Base-by-base conservation (phyloP, 2,888 invertebrate species). In the Pedicia rivosa region DNA sequence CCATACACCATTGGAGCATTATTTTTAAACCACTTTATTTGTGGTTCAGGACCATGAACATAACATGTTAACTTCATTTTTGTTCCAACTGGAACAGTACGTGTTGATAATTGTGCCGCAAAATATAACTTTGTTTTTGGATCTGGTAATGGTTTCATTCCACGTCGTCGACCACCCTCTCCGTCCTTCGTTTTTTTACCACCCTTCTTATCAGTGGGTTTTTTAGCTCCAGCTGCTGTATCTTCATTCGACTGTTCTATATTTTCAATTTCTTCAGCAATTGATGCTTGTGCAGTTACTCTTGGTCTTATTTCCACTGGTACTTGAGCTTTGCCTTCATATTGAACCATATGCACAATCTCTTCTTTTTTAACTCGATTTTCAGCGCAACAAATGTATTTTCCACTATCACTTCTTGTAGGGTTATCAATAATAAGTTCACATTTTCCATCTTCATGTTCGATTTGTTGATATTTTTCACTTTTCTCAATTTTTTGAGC, bases 61-160 rank as follows among this genome's bases (percentile, higher is more conserved):
- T 76, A 80, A 47, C 86, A 86, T 13, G 80, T 81, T 44, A 88
- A 62, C 57, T 81, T 79, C 9, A 84, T 74, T 43, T 76, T 67
- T 15, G 78, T 77, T 4, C 80, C 79, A 48, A 72, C 70, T 1
- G 76, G 71, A 3, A 80, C 78, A 2, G 79, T 79, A 47, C 82
- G 68, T 50, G 86, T 81, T 1, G 77, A 75, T 26, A 88, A 60
- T 47, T 70, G 72, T 14, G 81, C 82, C 28, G 79, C 77, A 53
- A 88, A 87, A 42, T 57, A 56, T 3, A 61, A 40, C 9, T 47
- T 52, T 42, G 56, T 57, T 40, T 48, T 73, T 66, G 58, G 55
- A 60, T 60, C 44, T 60, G 73, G 52, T 52, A 65, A 55, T 52
- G 56, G 51, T 36, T 54, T 48, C 15, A 52, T 54, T 31, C 52